Conservation (phyloP, 1,140 invertebrate species). For the Tyrophagus putrescentiae region DNA sequence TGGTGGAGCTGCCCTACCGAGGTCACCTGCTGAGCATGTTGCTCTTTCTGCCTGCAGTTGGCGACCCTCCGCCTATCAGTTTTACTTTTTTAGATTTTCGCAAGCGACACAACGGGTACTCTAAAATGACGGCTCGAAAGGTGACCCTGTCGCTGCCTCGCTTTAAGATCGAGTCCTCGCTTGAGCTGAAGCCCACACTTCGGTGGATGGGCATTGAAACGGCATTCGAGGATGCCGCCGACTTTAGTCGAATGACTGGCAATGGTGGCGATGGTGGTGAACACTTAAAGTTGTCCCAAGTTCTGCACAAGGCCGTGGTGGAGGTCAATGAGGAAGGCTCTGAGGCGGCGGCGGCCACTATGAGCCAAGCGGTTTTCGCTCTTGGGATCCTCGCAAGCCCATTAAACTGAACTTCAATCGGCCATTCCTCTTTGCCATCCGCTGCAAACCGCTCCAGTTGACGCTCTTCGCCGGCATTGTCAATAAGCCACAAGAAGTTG, state of each 20-base stretch:
- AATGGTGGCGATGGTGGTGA: too few species aligned
- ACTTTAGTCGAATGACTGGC: slow-evolving; percentile 16
- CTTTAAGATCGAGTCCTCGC: background rate
- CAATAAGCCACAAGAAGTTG: too few species aligned
- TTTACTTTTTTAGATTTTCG: too few species aligned
- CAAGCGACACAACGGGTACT: background rate
- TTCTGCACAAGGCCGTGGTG: slow-evolving; percentile 34
- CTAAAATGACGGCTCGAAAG: background rate
- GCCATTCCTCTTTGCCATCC: slow-evolving; percentile 55
- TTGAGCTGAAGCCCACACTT: slow-evolving; percentile 7
- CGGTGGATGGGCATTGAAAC: slow-evolving; percentile 8
- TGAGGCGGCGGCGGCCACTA: slow-evolving; percentile 34
- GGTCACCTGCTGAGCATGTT: background rate
- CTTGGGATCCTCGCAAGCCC: background rate
- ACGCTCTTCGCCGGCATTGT: slow-evolving; percentile 48
- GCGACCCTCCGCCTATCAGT: too few species aligned
- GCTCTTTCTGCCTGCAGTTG: slow-evolving; percentile 8
- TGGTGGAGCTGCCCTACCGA: slow-evolving; percentile 1
- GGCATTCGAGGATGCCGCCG: background rate
- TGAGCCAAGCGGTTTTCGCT: background rate
- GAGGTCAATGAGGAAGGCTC: slow-evolving; percentile 37
- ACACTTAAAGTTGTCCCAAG: slow-evolving; percentile 19
- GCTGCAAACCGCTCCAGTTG: slow-evolving; percentile 41
- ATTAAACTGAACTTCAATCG: slow-evolving; percentile 48
- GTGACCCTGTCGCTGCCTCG: slow-evolving; percentile 1